Percentiles rank a stretch among this genome's conserved stretches.
These are phyloP conservation scores for Lutraria rhynchaena DNA, from an alignment of 1,140 invertebrate genomes.

Conservation along the genomic window DNA sequence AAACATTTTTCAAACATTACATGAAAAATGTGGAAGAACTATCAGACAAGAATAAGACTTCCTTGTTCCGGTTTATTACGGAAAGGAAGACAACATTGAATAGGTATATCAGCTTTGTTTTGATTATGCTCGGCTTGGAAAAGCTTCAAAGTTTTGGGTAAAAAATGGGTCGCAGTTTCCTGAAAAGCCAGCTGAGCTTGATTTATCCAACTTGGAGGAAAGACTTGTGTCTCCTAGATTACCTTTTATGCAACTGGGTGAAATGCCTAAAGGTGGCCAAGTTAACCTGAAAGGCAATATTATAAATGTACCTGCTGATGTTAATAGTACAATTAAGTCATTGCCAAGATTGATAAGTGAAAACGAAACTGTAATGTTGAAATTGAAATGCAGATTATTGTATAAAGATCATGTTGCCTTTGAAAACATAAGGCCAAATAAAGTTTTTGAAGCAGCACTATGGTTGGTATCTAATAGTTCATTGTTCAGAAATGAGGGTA, in stretches of 20 bases:
- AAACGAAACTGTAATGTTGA: conserved; percentile 29
- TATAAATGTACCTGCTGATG: conserved; percentile 45
- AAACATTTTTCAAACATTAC: conserved; percentile 55
- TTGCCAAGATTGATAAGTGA: conserved; percentile 24
- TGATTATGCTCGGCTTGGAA: background rate
- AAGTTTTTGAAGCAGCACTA: conserved; percentile 16
- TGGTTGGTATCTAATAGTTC: conserved; percentile 19
- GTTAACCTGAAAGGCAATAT: conserved; percentile 33
- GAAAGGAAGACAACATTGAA: background rate
- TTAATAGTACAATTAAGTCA: conserved; percentile 23
- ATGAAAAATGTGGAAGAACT: conserved; percentile 25
- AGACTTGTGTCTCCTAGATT: conserved; percentile 28
- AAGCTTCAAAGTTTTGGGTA: conserved; percentile 51
- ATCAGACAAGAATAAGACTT: background rate
- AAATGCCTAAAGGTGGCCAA: conserved; percentile 40
- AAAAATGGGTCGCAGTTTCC: conserved; percentile 60
- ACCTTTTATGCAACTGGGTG: conserved; percentile 43
- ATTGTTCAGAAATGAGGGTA: conserved; percentile 5
- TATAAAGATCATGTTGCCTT: conserved; percentile 48
- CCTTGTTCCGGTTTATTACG: background rate
- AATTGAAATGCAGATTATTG: conserved; percentile 54
- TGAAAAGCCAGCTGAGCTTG: conserved; percentile 47
- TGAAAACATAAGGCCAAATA: conserved; percentile 22
- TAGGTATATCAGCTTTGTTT: conserved; percentile 11
- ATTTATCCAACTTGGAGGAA: conserved; percentile 41